phyloP scores from a whole-genome alignment of 2,888 invertebrate species.

The Dicycla oo region DNA sequence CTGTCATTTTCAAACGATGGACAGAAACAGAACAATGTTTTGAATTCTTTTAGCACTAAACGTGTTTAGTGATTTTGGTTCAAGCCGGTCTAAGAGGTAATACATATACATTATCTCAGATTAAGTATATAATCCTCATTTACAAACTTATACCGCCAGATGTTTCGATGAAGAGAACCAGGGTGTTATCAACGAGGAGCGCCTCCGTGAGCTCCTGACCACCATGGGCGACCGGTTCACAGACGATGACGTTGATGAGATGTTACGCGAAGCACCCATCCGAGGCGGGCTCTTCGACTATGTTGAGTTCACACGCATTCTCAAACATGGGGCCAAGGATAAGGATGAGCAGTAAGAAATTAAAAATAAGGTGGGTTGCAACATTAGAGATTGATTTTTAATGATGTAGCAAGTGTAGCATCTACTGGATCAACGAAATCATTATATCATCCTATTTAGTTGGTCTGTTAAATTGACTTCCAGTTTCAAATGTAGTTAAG shows the following conservation, averaged over 20 bases:
- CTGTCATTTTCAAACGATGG: too few species aligned
- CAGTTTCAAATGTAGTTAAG: conserved; percentile 3
- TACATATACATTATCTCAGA: background rate
- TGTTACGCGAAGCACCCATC: conserved; percentile 99
- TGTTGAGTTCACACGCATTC: conserved; percentile 99
- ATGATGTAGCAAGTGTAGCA: conserved; percentile 23
- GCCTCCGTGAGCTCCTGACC: conserved; percentile 97
- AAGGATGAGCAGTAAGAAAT: conserved; percentile 96
- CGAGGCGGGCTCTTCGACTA: conserved; percentile 98
- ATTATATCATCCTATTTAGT: background rate
- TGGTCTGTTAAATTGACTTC: conserved; percentile 4
- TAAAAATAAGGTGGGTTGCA: conserved; percentile 53
- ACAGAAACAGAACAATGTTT: background rate
- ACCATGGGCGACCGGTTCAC: conserved; percentile 99
- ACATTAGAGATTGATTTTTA: conserved; percentile 49
- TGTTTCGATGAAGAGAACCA: conserved; percentile 99
- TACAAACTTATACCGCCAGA: conserved; percentile 66
- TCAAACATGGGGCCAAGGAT: conserved; percentile 99
- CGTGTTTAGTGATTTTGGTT: background rate
- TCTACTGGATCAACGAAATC: conserved; percentile 23
- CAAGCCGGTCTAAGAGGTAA: background rate
- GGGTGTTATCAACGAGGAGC: conserved; percentile 98
- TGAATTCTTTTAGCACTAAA: background rate
- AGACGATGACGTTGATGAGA: conserved; percentile 99
- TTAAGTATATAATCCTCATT: background rate